phyloP scores from a whole-genome alignment of 2,797 vertebrate species.

The Sebastes wilsoni region DNA sequence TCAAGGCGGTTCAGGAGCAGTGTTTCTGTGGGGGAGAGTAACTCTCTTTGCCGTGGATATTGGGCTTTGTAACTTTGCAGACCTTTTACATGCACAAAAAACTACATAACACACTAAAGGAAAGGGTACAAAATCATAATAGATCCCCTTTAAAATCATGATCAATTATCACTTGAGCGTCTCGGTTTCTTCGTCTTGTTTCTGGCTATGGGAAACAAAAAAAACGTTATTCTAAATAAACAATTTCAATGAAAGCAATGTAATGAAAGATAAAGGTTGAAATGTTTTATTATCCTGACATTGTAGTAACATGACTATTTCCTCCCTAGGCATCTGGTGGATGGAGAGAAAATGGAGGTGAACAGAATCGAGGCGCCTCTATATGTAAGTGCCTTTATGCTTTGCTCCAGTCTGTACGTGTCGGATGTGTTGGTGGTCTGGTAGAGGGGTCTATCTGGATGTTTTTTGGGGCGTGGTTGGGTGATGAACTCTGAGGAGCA shows the following conservation, averaged over 20 bases:
- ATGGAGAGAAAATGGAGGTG: slow-evolving; percentile 88
- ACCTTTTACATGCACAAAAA: too few relatives aligned
- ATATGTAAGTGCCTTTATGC: slow-evolving; percentile 81
- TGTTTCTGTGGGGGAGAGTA: too few relatives aligned
- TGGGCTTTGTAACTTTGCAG: too few relatives aligned
- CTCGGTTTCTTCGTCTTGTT: background rate
- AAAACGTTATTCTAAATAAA: background rate
- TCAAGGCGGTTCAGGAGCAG: too few relatives aligned
- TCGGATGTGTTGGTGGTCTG: background rate
- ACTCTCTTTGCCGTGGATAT: accelerated
- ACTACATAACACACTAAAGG: too few relatives aligned
- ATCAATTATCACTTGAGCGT: background rate
- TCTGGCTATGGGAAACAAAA: background rate
- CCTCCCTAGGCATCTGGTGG: slow-evolving; percentile 72
- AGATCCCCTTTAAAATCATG: too few relatives aligned
- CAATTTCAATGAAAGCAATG: background rate
- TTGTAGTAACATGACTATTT: slow-evolving; percentile 35
- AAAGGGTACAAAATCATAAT: too few relatives aligned
- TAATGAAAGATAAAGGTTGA: background rate
- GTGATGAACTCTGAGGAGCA: background rate
- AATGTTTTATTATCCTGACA: background rate
- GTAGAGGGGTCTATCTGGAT: background rate
- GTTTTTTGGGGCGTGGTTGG: background rate
- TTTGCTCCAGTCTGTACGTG: background rate
- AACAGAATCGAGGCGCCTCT: slow-evolving; percentile 88